Evolutionary conservation across 2,113 vertebrate species (phyloP), one percentile per base, ranked within the genome.

Genomic region (Porphyrio hochstetteri): DNA sequence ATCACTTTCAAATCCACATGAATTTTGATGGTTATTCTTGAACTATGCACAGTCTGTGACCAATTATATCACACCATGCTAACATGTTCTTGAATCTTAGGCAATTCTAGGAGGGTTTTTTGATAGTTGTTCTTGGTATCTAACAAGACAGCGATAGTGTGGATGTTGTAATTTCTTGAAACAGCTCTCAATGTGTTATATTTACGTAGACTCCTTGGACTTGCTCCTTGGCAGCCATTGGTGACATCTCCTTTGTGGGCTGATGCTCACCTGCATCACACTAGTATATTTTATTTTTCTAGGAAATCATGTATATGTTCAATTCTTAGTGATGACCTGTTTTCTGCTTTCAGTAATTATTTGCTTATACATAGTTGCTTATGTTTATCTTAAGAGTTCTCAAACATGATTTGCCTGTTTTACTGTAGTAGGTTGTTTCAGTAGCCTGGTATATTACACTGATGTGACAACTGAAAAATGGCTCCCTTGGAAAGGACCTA

Each of bases 41-140:
- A 48, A 31, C 11, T 56, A n/a, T 46, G 44, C 25, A 5, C 3
- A 23, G 4, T 60, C 35, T 71, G 13, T 59, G 23, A 56, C 31
- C 21, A 80, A 13, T 56, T 65, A 2, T 0, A 5, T 53, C 4
- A 4, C 7, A 17, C 16, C 0, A 2, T n/a, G n/a, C 40, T 57
- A 38, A 69, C 14, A 8, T 53, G 5, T 56, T 75, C 36, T 86
- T 71, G 33, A 40, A 25, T 60, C 10, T 79, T 74, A 19, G 0
- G 8, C 4, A 7, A 5, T 68, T 13, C 8, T 33, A 53, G 31
- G 36, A 75, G n/a, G n/a, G 38, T 1, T 6, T 70, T 74, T 48
- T 67, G 2, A 69, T 69, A 46, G n/a, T 67, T 71, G 0, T 33
- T 80, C 20, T 48, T 74, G 13, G 23, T 56, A 19, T 84, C 19